Base-by-base conservation (phyloP, 1,140 invertebrate genomes). In the Anthonomus grandis region DNA sequence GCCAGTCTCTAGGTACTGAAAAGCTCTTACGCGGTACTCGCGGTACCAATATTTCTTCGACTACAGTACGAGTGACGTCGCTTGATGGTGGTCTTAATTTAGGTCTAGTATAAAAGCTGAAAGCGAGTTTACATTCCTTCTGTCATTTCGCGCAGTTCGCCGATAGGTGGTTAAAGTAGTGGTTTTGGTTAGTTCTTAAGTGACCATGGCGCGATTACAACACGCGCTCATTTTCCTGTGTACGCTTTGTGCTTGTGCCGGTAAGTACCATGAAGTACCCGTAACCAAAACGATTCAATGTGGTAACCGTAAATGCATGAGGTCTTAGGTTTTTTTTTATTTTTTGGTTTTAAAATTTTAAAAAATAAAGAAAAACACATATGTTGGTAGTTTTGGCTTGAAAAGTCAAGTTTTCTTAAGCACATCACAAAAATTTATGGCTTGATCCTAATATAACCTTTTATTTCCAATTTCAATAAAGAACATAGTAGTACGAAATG, bases 71-170 rank as follows among this genome's bases (percentile, higher is more conserved):
- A 67, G 63, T 69, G 69, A 66, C 70, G 69, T 67, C 59, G 65
- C 48, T 60, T 62, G 57, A 66, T 62, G 64, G 67, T 64, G 68
- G 67, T 65, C 60, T 58, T 65, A 63, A n/a, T n/a, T 69, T 70
- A 71, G 69, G 68, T 64, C 66, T 70, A 62, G 60, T 73, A 72
- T 73, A 73, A 65, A 73, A 73, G 68, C 63, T 61, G 56, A 53
- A 64, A 59, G 60, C 62, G 63, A 47, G 54, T 58, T 31, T 52
- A 64, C 53, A 62, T 63, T 69, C 61, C 62, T 64, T 52, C 69
- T 72, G 68, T 70, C 65, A 65, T 34, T 54, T 45, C 38, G 55
- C 31, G 10, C n/a, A n/a, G 24, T 44, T 31, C 55, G 47, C 39
- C 41, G 41, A 54, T 27, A 54, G 52, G 52, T 54, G 52, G 44